These are phyloP conservation scores for Miichthys miiuy DNA, from an alignment of 2,797 vertebrate species.

Conservation along the genomic window DNA sequence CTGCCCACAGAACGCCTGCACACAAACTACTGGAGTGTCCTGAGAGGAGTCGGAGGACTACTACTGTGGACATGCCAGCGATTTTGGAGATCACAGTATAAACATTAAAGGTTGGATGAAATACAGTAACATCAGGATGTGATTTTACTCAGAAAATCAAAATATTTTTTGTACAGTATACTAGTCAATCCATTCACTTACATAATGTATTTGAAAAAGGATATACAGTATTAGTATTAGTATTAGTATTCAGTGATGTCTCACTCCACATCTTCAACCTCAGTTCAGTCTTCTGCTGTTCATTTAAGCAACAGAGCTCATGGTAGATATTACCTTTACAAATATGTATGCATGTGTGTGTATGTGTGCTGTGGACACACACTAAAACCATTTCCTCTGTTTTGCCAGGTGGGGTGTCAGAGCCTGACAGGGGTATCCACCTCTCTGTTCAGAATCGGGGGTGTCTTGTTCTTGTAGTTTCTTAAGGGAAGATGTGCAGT, in stretches of 20 bases:
- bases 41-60: conserved; percentile 19
- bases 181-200: conserved; percentile 11
- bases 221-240: not conserved
- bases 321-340: conserved; percentile 14
- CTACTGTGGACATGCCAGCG: conserved; percentile 15
- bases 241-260: conserved; percentile 17
- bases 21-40: conserved; percentile 52
- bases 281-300: conserved; percentile 10
- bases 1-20: conserved; percentile 51
- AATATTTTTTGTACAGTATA: conserved; percentile 13
- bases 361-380: conserved; percentile 1
- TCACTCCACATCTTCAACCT: not conserved
- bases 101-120: conserved; percentile 20
- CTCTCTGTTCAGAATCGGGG: conserved; percentile 32
- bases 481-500: conserved; percentile 47
- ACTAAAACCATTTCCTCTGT: conserved; percentile 60
- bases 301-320: not conserved
- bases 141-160: conserved; percentile 21
- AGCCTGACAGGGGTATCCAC: conserved; percentile 46
- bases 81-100: conserved; percentile 22
- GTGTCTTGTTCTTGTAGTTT: conserved; percentile 56
- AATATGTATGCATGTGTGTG: conserved; percentile 20
- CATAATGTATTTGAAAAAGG: conserved; percentile 24
- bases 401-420: conserved; percentile 72
- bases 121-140: conserved; percentile 24